Evolutionary conservation across 1,140 invertebrate species (phyloP), one percentile per base, ranked within the genome.

Genomic region (Nephila pilipes): DNA sequence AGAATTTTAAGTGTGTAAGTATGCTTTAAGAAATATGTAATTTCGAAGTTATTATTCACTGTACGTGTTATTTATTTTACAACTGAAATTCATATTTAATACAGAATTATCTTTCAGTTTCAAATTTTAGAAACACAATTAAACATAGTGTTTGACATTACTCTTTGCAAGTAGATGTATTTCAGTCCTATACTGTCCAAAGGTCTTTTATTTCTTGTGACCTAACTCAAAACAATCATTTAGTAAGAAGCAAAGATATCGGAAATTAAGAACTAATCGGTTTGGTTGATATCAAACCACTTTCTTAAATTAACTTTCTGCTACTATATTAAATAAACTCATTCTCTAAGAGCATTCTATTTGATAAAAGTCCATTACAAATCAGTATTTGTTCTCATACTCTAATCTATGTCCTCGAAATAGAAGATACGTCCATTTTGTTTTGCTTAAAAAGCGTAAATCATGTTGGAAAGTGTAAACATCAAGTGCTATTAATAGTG

Each of bases 291-390:
- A 32, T 69, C n/a, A 16, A 18, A 36, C 29, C 69, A 12, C 69
- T 32, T 75, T 14, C 29, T 3, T 18, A 75, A 75, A 20, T 20
- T 75, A 36, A 32, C 16, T 18, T 18, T 18, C 69, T 32, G 36
- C 32, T 32, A 25, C 3, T 6, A 32, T 75, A 75, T 32, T 75
- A 18, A 75, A 36, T 75, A 75, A 75, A 36, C 29, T 5, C 36
- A 75, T 18, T 5, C 32, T 32, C 5, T 75, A 32, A 32, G 54
- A 83, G 38, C 32, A 8, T 14, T 83, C 22, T 10, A 65, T 65
- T 65, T 29, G 63, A 65, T 54, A 83, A 25, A 16, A 25, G 22
- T 83, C 46, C 80, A 83, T 83, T 83, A 83, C 18, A 83, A 83
- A 83, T 25, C 80, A 36, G n/a, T 55, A 1, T 55, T 83, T 46